These are phyloP conservation scores for Enteromius paludinosus DNA, from an alignment of 2,797 vertebrate species.

Conservation along the genomic window DNA sequence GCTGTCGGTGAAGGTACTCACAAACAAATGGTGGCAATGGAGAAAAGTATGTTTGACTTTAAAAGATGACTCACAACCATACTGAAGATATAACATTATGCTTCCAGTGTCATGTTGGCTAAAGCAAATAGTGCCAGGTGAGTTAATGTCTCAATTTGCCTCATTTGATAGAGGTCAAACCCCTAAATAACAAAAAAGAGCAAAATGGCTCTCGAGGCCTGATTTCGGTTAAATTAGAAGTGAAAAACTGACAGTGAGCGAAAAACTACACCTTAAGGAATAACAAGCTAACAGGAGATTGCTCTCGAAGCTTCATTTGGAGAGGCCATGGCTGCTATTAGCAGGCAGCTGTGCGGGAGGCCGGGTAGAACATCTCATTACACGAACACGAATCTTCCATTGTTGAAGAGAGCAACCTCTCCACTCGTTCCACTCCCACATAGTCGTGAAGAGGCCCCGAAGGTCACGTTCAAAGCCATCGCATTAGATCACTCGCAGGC, in stretches of 20 bases:
- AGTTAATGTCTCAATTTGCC: constrained; percentile 42
- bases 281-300: constrained; percentile 44
- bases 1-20: not conserved
- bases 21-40: not conserved
- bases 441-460: constrained; percentile 8
- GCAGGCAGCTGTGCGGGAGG: constrained; percentile 64
- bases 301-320: constrained; percentile 33
- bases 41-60: constrained; percentile 29
- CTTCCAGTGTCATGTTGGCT: constrained; percentile 16
- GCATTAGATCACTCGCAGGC: constrained; percentile 35
- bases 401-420: constrained; percentile 59
- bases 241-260: constrained; percentile 44
- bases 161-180: constrained; percentile 49
- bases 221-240: constrained; percentile 57
- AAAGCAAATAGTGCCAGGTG: constrained; percentile 40
- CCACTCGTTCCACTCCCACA: constrained; percentile 61
- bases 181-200: constrained; percentile 42
- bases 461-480: constrained; percentile 25
- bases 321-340: constrained; percentile 56
- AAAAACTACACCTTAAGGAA: constrained; percentile 43
- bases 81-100: not conserved
- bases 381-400: constrained; percentile 55
- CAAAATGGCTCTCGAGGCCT: constrained; percentile 26
- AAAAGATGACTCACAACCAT: constrained; percentile 4
- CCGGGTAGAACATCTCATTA: constrained; percentile 70